Evolutionary conservation across 2,888 invertebrate genomes (phyloP), one percentile per base, ranked within the genome.

Genomic region (Agonopterix alstromeriana): DNA sequence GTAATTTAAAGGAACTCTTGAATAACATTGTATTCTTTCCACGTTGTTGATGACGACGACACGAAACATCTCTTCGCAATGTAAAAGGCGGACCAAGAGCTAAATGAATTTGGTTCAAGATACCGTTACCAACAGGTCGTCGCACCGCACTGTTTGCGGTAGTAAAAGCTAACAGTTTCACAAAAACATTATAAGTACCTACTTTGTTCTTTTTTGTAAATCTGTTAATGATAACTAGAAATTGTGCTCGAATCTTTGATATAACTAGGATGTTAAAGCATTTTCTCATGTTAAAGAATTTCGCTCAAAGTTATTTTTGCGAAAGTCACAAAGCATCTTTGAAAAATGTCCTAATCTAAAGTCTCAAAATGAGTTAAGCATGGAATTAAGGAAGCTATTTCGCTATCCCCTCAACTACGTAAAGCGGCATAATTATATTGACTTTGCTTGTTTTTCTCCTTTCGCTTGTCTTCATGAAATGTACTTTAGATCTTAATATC

Each of bases 341-440:
- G 10, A 45, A 45, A 45, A 38, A 38, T 9, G 10, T 8, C 11
- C 8, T 36, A 40, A 27, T 38, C 45, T 52, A 67, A 70, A 64
- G 65, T 65, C 53, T 57, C 55, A 64, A 71, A 72, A 70, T 65
- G 61, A 58, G 63, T 68, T 65, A 60, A 71, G 50, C 63, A 55
- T 61, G 74, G 64, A 75, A 75, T 77, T 73, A 74, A 65, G 68
- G 68, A 78, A 78, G 76, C 77, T 68, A 81, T 81, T 81, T 79
- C 70, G 73, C 71, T 72, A 71, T 74, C 73, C 73, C 74, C 70
- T 77, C 73, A 73, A 75, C 70, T 63, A 75, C 71, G 67, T 72
- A 75, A 75, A 76, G 80, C 79, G 71, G 54, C 56, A 72, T 80
- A 80, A 82, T 80, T 79, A 72, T 70, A 80, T 82, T 77, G 71